These are phyloP conservation scores for Lamellibrachia luymesi DNA, from an alignment of 1,140 invertebrate species.

Conservation along the genomic window DNA sequence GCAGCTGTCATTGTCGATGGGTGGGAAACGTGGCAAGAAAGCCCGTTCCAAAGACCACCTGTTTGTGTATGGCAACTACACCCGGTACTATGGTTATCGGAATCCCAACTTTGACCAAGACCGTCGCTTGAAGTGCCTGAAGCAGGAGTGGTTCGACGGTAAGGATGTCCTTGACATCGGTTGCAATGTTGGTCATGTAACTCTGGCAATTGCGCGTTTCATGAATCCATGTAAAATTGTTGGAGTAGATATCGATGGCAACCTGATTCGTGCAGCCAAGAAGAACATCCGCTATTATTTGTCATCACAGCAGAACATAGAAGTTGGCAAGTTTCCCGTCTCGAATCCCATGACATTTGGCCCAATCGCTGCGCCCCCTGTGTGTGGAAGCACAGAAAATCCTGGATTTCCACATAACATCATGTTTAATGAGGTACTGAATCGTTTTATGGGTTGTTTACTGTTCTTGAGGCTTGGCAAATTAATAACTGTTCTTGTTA, in stretches of 20 bases:
- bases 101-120: constrained; percentile 80
- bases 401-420: constrained; percentile 78
- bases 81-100: constrained; percentile 93
- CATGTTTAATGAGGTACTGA: constrained; percentile 72
- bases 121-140: constrained; percentile 77
- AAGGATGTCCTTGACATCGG: constrained; percentile 96
- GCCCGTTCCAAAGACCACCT: neutral
- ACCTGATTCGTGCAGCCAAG: constrained; percentile 78
- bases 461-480: neutral
- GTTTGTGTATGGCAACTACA: constrained; percentile 96
- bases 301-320: neutral
- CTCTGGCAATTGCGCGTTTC: constrained; percentile 76
- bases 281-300: constrained; percentile 72
- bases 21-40: neutral
- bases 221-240: constrained; percentile 80
- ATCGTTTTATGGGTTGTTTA: neutral
- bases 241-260: constrained; percentile 93
- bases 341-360: constrained; percentile 84
- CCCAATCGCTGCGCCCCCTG: constrained; percentile 69
- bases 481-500: neutral
- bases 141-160: constrained; percentile 79
- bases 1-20: neutral
- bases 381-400: constrained; percentile 33
- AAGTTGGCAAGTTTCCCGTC: constrained; percentile 64
- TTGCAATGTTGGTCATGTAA: constrained; percentile 95